Conservation (phyloP, 2,888 invertebrate species). For the Gerris lacustris region DNA sequence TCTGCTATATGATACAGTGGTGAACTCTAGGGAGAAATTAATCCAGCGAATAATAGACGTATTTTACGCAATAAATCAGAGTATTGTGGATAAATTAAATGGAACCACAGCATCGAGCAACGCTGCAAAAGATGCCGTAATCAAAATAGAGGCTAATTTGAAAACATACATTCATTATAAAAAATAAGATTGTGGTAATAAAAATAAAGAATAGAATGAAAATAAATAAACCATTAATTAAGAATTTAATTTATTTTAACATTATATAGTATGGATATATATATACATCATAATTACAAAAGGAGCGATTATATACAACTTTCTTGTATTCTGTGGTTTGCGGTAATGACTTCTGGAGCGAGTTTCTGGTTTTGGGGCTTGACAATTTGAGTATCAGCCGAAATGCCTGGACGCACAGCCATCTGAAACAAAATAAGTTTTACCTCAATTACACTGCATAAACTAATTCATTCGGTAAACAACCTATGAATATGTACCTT, state of each 20-base stretch:
- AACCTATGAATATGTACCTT: too few relatives aligned
- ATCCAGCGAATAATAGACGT: too few relatives aligned
- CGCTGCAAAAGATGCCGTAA: too few relatives aligned
- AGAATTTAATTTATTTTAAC: not conserved
- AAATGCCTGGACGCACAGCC: not conserved
- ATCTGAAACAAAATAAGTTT: not conserved
- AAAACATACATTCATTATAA: too few relatives aligned
- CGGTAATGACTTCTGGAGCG: conserved; percentile 67
- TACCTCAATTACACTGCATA: too few relatives aligned
- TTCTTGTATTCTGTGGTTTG: conserved; percentile 77
- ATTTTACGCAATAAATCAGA: too few relatives aligned
- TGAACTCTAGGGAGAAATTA: too few relatives aligned
- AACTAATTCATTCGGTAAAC: too few relatives aligned
- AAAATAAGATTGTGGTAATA: not conserved
- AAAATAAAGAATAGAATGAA: not conserved
- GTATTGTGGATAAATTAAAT: too few relatives aligned
- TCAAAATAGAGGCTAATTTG: too few relatives aligned
- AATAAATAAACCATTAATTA: not conserved
- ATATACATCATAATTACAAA: conserved; percentile 23
- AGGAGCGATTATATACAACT: conserved; percentile 64
- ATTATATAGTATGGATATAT: conserved; percentile 2
- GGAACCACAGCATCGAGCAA: too few relatives aligned
- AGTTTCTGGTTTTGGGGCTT: conserved; percentile 29
- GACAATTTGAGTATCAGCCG: conserved; percentile 24
- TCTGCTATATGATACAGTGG: too few relatives aligned